Evolutionary conservation across 2,888 invertebrate genomes (phyloP), one percentile per base, ranked within the genome.

Genomic region (Nipponacmea schrenckii): DNA sequence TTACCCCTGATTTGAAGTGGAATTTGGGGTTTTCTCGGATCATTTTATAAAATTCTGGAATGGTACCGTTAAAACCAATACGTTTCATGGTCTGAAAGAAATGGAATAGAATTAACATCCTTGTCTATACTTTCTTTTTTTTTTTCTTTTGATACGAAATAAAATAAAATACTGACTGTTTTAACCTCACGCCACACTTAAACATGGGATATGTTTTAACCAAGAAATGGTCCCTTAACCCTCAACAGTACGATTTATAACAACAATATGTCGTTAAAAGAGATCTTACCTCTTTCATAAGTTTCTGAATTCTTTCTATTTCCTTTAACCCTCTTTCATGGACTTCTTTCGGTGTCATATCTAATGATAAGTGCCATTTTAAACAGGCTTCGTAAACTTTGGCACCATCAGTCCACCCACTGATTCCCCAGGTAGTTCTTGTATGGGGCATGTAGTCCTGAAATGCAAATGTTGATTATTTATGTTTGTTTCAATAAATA

Each of bases 311-410:
- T 26, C 88, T 80, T 0, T 74, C 77, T 0, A 89, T 87, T 72
- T 89, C 89, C 15, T 79, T 62, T 4, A 86, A 74, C 0, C 89
- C 89, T 44, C 81, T 78, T 8, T 81, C 62, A 71, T 88, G 87
- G 5, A 89, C 86, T 68, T 86, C 83, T 65, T 85, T 82, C 0
- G 89, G 84, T 0, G 83, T 79, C 69, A 85, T 77, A n/a, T 80
- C 77, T 12, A 79, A 74, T 0, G 87, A 84, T 8, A 88, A 78
- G 78, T 89, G 87, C 82, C 85, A 88, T 46, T 83, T 82, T 8
- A 89, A 78, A 71, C 84, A 80, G 1, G 85, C 84, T 24, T 75
- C 72, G 74, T 89, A 89, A 71, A 79, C 86, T 0, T 84, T 81
- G 4, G 71, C 65, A 3, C 89, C 89, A n/a, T 86, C 77, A 3